These are phyloP conservation scores for Cyanoramphus novaezelandiae DNA, from an alignment of 2,113 vertebrate genomes.

Conservation along the genomic window DNA sequence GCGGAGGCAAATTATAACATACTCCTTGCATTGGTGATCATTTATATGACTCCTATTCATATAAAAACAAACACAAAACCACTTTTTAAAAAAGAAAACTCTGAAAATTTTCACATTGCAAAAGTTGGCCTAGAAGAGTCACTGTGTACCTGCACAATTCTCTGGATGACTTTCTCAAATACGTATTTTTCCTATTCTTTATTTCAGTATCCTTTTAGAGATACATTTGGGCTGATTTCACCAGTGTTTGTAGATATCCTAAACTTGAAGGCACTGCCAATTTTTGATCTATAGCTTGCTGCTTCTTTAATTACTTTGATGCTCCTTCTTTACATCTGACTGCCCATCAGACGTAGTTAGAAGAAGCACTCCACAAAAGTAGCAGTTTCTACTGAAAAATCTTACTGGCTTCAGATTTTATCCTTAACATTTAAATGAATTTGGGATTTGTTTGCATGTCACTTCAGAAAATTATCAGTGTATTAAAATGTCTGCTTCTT, in stretches of 20 bases:
- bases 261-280: constrained; percentile 5
- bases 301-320: background rate
- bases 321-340: background rate
- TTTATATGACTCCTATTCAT: background rate
- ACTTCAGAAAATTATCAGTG: background rate
- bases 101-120: background rate
- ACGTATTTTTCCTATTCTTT: background rate
- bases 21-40: background rate
- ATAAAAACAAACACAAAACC: background rate
- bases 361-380: background rate
- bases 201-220: background rate
- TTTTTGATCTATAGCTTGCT: background rate
- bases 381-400: background rate
- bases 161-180: background rate
- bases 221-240: background rate
- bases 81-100: background rate
- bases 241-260: background rate
- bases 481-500: background rate
- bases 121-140: background rate
- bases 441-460: background rate
- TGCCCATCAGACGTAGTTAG: background rate
- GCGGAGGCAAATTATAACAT: background rate
- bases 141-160: background rate
- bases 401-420: background rate
- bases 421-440: background rate